Base-by-base conservation (phyloP, 2,797 vertebrate species). In the Discoglossus pictus region DNA sequence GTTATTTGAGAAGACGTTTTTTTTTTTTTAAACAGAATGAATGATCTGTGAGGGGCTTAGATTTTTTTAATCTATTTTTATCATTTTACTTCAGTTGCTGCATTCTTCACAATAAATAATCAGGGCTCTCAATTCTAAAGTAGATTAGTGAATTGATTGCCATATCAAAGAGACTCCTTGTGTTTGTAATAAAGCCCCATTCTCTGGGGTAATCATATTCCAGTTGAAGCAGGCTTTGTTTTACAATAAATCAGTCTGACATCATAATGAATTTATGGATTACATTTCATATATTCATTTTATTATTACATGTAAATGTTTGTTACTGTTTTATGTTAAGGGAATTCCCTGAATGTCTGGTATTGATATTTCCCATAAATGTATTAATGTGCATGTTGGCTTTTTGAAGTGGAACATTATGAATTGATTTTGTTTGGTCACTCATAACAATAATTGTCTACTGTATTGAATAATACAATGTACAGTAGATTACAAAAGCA, bases 351-450 rank as follows among this genome's bases (percentile, higher is more conserved):
- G 27, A 52, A 27, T 35, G 39, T 16, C 23, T n/a, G 4, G 3
- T 68, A 68, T 68, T 23, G 56, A 36, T 16, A 27, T 51, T 68
- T 68, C 56, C 47, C 46, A 61, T 60, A 44, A 53, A 27, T 25
- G 31, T 60, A 61, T 68, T 68, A 68, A 68, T 53, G 65, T 44
- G 20, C 27, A 43, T 53, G 27, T 52, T 68, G 25, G 36, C 42
- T 67, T 42, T 59, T 17, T 23, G 34, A 60, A 47, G 12, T 25
- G 16, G 55, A 9, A 31, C 17, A 43, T 59, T 40, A 25, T n/a
- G 20, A 18, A 67, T 67, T 59, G 44, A 67, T 67, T 67, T 50
- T 58, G n/a, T 65, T 27, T 39, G 24, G 53, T 52, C 65, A 52
- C 10, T 24, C 55, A 24, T 25, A 23, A 60, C 55, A 59, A 47